Evolutionary conservation across 2,888 invertebrate species (phyloP).

Genomic region (Zeuzera pyrina): DNA sequence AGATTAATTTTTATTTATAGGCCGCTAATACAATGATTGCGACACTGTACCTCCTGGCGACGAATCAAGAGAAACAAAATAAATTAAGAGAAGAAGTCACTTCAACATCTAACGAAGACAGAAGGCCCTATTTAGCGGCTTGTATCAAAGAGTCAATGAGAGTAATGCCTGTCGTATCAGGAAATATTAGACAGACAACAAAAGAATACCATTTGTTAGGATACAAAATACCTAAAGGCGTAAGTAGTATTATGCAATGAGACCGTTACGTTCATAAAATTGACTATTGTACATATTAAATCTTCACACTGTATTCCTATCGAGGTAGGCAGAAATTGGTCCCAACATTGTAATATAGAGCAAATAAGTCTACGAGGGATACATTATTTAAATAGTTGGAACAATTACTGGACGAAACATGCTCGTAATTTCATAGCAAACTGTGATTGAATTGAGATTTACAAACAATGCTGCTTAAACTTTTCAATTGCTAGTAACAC

Average conservation of each 20-base stretch:
- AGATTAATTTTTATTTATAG: background rate
- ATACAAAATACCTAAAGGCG: conserved; percentile 67
- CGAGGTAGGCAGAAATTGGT: no score
- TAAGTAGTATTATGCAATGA: conserved; percentile 24
- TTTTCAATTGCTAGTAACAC: no score
- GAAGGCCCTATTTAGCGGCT: conserved; percentile 71
- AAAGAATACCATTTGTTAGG: conserved; percentile 64
- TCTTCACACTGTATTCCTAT: conserved; percentile 61
- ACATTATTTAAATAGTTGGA: no score
- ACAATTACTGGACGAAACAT: no score
- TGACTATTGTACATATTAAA: conserved; percentile 1
- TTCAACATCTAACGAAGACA: conserved; percentile 51
- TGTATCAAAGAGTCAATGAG: conserved; percentile 77
- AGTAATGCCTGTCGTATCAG: conserved; percentile 63
- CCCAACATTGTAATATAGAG: no score
- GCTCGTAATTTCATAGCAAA: no score
- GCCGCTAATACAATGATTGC: background rate
- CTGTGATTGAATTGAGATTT: no score
- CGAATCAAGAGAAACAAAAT: conserved; percentile 1
- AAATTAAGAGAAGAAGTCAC: conserved; percentile 1
- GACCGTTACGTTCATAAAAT: no score
- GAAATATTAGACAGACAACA: conserved; percentile 50
- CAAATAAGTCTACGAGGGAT: no score
- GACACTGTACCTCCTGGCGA: conserved; percentile 1
- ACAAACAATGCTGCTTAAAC: no score